phyloP scores from a whole-genome alignment of 1,140 invertebrate species.

The Akabosia matsudoensis region DNA sequence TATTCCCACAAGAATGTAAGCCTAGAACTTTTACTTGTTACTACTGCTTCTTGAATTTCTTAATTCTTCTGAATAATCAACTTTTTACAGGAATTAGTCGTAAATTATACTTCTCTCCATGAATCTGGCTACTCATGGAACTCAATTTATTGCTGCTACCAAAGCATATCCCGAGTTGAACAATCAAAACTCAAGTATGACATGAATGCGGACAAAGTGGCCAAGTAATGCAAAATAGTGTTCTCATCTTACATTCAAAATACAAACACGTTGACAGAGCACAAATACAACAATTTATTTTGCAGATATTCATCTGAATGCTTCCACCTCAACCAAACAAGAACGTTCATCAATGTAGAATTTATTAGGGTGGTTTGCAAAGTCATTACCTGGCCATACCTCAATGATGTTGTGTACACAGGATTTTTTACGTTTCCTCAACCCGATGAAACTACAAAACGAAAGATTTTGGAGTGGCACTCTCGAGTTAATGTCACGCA shows the following conservation, averaged over 20 bases:
- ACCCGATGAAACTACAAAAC: not conserved
- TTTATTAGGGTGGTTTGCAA: not conserved
- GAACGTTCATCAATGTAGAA: not conserved
- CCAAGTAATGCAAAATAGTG: not conserved
- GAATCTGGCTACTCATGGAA: constrained; percentile 25
- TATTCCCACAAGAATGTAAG: no score
- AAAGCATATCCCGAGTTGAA: constrained; percentile 12
- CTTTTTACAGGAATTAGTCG: not conserved
- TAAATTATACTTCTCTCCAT: constrained; percentile 15
- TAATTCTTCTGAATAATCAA: not conserved
- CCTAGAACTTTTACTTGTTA: no score
- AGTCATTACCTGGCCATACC: not conserved
- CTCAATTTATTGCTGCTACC: constrained; percentile 30
- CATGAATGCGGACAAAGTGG: constrained; percentile 27
- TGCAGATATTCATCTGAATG: constrained; percentile 1
- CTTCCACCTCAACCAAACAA: not conserved
- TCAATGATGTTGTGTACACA: not conserved
- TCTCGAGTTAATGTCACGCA: not conserved
- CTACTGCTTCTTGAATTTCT: no score
- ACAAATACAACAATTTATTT: not conserved
- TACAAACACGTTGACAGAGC: not conserved
- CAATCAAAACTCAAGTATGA: constrained; percentile 27
- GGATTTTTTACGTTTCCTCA: not conserved
- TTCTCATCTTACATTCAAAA: no score
- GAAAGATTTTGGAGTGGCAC: constrained; percentile 49